Percentiles rank a stretch among this genome's conserved stretches.
These are phyloP conservation scores for Microtus oregoni DNA, from an alignment of 2,113 vertebrate species.

Conservation along the genomic window DNA sequence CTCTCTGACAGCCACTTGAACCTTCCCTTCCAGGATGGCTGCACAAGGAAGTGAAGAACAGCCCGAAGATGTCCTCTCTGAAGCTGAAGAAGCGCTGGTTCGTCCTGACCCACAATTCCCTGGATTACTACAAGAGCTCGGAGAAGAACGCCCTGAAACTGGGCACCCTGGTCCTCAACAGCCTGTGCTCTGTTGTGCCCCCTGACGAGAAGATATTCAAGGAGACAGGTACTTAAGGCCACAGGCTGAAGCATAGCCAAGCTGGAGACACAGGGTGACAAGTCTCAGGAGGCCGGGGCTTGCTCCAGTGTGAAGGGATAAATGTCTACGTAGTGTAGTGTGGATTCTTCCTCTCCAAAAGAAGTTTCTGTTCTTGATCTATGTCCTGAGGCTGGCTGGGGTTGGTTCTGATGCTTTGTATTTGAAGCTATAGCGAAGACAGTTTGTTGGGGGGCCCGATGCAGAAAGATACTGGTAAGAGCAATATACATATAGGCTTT, in stretches of 20 bases:
- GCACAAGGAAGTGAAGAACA: slow-evolving; percentile 97
- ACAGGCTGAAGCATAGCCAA: rapidly evolving
- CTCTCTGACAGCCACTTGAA: rapidly evolving
- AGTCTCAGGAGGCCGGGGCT: rapidly evolving
- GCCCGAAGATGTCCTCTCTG: slow-evolving; percentile 89
- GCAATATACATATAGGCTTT: too few species aligned
- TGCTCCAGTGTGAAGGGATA: rapidly evolving
- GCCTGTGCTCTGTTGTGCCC: slow-evolving; percentile 95
- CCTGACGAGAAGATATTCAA: slow-evolving; percentile 97
- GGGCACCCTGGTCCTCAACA: slow-evolving; percentile 96
- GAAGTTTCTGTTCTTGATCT: neutral
- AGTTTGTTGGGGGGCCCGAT: too few species aligned
- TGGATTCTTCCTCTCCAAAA: too few species aligned
- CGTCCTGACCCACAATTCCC: slow-evolving; percentile 96
- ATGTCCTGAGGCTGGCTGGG: neutral
- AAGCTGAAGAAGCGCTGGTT: slow-evolving; percentile 99
- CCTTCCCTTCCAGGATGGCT: slow-evolving; percentile 91
- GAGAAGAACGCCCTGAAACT: slow-evolving; percentile 94
- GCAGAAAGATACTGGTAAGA: neutral
- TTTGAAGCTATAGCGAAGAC: neutral
- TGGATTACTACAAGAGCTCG: slow-evolving; percentile 98
- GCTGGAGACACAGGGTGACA: rapidly evolving
- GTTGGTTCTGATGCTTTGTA: neutral
- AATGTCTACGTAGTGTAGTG: too few species aligned
- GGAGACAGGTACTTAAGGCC: slow-evolving; percentile 90